Evolutionary conservation across 2,113 vertebrate genomes (phyloP), one percentile per base, ranked within the genome.

Genomic region (Phycodurus eques): DNA sequence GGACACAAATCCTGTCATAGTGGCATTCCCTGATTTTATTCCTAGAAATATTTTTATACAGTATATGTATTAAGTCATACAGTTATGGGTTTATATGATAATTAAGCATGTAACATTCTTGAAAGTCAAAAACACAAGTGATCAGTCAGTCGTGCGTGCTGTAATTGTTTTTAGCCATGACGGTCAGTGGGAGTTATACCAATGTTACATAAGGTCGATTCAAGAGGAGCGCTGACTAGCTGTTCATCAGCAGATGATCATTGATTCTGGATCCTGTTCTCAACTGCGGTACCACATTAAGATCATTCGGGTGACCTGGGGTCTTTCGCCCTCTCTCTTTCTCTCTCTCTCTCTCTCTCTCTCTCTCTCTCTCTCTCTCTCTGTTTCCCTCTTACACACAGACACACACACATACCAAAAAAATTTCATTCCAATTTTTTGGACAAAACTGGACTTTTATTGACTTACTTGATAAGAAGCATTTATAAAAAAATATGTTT

Each of bases 401-500:
- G 27, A 27, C 27, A 27, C 27, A 64, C 53, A 43, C 78, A 61
- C 59, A 63, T 56, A 1, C 27, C 27, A 27, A 70, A 67, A 15
- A 70, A 11, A 67, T 59, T 53, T 22, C 54, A 56, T 57, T 56
- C 13, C 47, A 14, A 49, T 31, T 14, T 51, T 42, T 17, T 35
- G 27, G 27, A 27, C 27, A 27, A 27, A 60, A 12, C 77, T 0
- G 75, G 53, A 85, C 67, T 79, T 87, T 90, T 86, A 80, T 90
- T 90, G 72, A 88, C 80, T 87, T 87, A n/a, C 70, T 90, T 84
- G 74, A 82, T 92, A 92, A 85, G 89, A 93, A 92, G 90, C 89
- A 79, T 89, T 89, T 92, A 93, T 83, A 93, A 92, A 93, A 92
- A 94, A 92, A 94, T 92, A 94, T 81, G 82, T 84, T 87, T 77